A percentile compares a stretch with the other conserved stretches of the same genome.
Evolutionary conservation across 2,797 vertebrate species (phyloP).

Genomic region (Lacerta viridis): DNA sequence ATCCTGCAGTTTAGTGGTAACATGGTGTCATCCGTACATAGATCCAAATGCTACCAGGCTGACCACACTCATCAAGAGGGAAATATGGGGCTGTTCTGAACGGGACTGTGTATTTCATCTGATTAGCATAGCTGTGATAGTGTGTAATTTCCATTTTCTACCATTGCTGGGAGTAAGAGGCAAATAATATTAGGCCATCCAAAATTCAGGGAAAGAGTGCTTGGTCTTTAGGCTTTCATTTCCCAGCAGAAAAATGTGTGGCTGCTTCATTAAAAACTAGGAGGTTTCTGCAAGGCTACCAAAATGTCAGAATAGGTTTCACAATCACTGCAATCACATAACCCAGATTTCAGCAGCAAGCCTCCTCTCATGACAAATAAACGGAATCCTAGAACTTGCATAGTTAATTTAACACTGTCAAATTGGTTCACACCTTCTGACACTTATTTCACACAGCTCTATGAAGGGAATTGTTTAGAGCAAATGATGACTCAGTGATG

Average conservation of each 20-base stretch:
- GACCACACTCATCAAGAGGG: neutral
- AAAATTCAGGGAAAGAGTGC: neutral
- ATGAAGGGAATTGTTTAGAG: slow-evolving; percentile 3
- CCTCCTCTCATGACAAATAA: neutral
- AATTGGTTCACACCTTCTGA: neutral
- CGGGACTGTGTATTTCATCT: too few relatives aligned
- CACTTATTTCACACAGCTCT: neutral
- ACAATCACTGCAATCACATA: neutral
- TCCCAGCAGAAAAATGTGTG: neutral
- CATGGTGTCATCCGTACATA: neutral
- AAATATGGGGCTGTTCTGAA: neutral
- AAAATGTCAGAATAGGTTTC: neutral
- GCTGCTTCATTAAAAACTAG: neutral
- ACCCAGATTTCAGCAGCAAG: neutral
- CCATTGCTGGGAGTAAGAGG: neutral
- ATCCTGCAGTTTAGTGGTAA: neutral
- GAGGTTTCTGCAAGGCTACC: neutral
- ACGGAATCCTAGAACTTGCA: neutral
- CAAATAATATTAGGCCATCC: neutral
- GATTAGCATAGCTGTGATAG: too few relatives aligned
- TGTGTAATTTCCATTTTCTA: too few relatives aligned
- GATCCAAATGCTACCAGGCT: neutral
- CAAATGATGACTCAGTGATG: neutral
- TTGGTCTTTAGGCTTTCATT: neutral
- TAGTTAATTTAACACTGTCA: neutral